Conservation (phyloP, 2,113 vertebrate genomes). For the Xiphophorus hellerii region DNA sequence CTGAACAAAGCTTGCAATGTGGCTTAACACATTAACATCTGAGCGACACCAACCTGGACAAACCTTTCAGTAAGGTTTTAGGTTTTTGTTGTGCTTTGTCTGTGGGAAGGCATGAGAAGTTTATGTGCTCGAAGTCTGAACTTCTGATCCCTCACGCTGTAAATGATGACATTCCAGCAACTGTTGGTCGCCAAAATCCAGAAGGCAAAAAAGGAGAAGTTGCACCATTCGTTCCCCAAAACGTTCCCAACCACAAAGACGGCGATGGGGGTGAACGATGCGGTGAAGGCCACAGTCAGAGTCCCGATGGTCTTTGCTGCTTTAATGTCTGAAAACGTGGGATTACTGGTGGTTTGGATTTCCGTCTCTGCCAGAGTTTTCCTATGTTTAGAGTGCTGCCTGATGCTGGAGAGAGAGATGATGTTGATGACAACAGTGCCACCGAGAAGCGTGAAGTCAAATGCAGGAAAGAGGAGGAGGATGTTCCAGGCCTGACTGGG, state of each 20-base stretch:
- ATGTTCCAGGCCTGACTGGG: constrained; percentile 78
- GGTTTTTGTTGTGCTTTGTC: constrained; percentile 38
- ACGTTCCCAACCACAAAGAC: constrained; percentile 84
- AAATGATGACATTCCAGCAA: constrained; percentile 84
- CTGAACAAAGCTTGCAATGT: constrained; percentile 6
- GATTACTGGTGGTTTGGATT: constrained; percentile 64
- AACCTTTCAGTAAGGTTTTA: constrained; percentile 9
- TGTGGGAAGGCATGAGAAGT: constrained; percentile 62
- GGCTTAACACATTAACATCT: constrained; percentile 20
- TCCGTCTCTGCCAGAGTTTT: constrained; percentile 74
- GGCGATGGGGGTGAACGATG: constrained; percentile 81
- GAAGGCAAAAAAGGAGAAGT: constrained; percentile 83
- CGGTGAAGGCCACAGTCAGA: constrained; percentile 80
- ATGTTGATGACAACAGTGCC: constrained; percentile 80
- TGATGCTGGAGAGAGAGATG: constrained; percentile 81
- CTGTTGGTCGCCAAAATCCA: constrained; percentile 84
- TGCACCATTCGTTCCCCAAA: constrained; percentile 82
- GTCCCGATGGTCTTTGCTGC: constrained; percentile 83
- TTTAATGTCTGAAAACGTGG: constrained; percentile 83
- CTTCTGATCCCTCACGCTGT: constrained; percentile 81
- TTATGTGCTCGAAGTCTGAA: constrained; percentile 78
- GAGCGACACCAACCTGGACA: neutral
- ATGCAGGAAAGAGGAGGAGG: constrained; percentile 80
- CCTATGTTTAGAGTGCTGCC: constrained; percentile 79
- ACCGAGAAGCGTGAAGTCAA: constrained; percentile 82